A percentile compares a stretch with the other conserved stretches of the same genome.
Conservation (phyloP, 2,888 invertebrate genomes). For the Morinoia aosen region DNA sequence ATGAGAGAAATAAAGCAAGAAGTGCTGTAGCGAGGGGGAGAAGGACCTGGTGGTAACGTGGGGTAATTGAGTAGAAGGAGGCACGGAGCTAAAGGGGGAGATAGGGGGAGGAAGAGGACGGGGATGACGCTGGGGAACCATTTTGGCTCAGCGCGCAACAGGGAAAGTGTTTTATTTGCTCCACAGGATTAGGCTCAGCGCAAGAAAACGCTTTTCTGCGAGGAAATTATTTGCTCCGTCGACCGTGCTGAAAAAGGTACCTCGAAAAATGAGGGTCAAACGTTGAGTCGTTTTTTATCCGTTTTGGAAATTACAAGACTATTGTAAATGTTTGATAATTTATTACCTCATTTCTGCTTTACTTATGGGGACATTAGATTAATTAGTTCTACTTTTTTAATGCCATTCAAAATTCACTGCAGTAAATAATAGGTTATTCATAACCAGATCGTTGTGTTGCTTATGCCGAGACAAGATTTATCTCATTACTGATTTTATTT, state of each 20-base stretch:
- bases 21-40: neutral
- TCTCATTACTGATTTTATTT: too few species aligned
- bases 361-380: too few species aligned
- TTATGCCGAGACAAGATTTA: too few species aligned
- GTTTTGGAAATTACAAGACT: neutral
- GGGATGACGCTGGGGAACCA: neutral
- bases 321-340: neutral
- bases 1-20: neutral
- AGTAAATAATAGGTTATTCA: too few species aligned
- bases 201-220: constrained; percentile 27
- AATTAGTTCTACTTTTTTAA: too few species aligned
- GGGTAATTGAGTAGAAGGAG: neutral
- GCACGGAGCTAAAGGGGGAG: neutral
- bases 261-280: neutral
- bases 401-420: too few species aligned
- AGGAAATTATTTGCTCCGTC: constrained; percentile 28
- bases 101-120: neutral
- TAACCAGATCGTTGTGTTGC: too few species aligned
- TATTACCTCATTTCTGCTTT: neutral
- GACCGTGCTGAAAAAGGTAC: neutral
- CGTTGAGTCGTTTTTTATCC: neutral
- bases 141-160: constrained; percentile 33
- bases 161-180: constrained; percentile 50
- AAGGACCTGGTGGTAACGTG: neutral
- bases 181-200: constrained; percentile 40